phyloP scores from a whole-genome alignment of 2,797 vertebrate genomes.

The Oryzias sinensis region DNA sequence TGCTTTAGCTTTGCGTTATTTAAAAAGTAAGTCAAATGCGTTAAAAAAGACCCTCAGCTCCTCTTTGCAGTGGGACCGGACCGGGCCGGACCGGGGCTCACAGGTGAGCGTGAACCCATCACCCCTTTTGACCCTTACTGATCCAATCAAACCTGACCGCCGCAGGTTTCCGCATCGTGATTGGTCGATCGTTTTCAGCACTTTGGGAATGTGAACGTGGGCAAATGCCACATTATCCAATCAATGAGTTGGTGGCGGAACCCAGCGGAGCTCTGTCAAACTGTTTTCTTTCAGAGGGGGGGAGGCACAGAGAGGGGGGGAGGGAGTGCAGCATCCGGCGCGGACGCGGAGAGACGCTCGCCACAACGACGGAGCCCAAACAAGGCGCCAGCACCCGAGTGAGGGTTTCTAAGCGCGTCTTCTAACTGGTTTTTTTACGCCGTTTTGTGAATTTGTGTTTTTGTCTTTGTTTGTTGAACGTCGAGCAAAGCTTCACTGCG shows the following conservation, averaged over 20 bases:
- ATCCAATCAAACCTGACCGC: conserved; percentile 28
- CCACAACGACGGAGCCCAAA: conserved; percentile 12
- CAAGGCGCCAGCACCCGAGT: conserved; percentile 10
- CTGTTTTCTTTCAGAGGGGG: conserved; percentile 8
- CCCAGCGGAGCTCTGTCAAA: conserved; percentile 52
- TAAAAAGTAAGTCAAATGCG: too few relatives aligned
- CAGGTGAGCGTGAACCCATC: conserved; percentile 14
- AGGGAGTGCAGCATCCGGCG: conserved; percentile 23
- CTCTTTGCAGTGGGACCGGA: too few relatives aligned
- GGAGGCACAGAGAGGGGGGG: conserved; percentile 12
- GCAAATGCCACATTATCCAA: conserved; percentile 60
- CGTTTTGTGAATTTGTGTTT: background rate
- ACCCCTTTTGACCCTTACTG: conserved; percentile 1
- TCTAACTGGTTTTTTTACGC: conserved; percentile 14
- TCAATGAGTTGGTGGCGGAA: conserved; percentile 50
- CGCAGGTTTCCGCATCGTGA: background rate
- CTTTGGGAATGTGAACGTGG: conserved; percentile 59
- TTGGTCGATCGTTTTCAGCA: conserved; percentile 53
- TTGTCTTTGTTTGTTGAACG: conserved; percentile 4
- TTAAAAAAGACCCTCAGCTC: too few relatives aligned
- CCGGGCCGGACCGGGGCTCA: background rate
- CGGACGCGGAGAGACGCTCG: conserved; percentile 34
- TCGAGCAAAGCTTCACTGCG: conserved; percentile 44
- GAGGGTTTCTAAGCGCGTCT: conserved; percentile 16
- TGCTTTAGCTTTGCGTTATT: too few relatives aligned